Conservation (phyloP, 1,140 invertebrate genomes). For the Drosophila tristis region DNA sequence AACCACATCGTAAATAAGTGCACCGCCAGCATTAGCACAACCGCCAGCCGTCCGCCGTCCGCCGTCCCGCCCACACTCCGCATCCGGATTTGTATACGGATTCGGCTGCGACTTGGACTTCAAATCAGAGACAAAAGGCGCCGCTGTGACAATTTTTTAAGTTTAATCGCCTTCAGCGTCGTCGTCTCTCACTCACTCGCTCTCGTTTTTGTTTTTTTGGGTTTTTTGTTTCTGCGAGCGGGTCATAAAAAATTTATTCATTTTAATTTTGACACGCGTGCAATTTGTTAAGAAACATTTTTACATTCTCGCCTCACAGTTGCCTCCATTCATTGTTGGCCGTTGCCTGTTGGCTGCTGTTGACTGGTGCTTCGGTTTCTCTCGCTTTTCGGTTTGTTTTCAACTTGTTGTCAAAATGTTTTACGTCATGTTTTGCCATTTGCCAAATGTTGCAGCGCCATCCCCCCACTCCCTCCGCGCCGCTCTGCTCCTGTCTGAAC, state of each 20-base stretch:
- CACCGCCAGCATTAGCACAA: background rate
- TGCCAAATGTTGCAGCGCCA: conserved; percentile 48
- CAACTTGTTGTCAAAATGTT: conserved; percentile 61
- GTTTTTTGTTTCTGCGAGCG: conserved; percentile 14
- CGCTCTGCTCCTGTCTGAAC: conserved; percentile 1
- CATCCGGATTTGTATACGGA: no score
- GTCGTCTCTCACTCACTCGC: background rate
- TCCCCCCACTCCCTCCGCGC: background rate
- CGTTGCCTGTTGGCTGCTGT: conserved; percentile 10
- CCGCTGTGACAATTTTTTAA: conserved; percentile 47
- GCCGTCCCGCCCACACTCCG: no score
- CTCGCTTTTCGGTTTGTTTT: background rate
- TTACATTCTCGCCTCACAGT: conserved; percentile 50
- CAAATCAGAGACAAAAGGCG: conserved; percentile 24
- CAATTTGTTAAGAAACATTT: conserved; percentile 73
- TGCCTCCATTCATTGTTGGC: conserved; percentile 49
- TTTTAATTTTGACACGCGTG: conserved; percentile 76
- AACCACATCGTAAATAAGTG: conserved; percentile 68
- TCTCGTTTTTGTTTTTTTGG: conserved; percentile 20
- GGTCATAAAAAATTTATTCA: conserved; percentile 70
- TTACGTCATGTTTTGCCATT: conserved; percentile 74
- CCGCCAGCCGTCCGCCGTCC: background rate
- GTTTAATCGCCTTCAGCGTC: conserved; percentile 26
- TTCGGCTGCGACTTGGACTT: background rate
- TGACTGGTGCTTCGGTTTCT: background rate